Base-by-base conservation (phyloP, 2,888 invertebrate species). In the Fragum fragum region DNA sequence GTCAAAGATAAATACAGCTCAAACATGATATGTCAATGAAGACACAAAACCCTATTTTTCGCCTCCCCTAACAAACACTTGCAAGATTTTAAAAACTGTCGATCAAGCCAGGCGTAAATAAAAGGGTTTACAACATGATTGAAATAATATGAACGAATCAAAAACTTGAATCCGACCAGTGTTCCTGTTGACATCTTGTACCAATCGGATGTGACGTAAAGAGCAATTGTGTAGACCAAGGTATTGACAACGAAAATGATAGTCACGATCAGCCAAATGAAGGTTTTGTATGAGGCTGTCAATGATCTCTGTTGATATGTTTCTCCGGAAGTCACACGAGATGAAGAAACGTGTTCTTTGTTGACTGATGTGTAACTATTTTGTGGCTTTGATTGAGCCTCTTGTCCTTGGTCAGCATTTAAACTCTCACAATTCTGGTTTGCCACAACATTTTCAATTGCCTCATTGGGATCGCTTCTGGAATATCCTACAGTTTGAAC, bases 181-280 rank as follows among this genome's bases (percentile, higher is more conserved):
- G 28, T 57, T 28, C 9, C 16, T 23, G 80, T 68, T 1, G 61
- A 47, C 39, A 83, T 39, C n/a, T 7, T 26, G 11, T 61, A 57
- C 18, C 66, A 68, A 1, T 75, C 72, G 29, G 73, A 68, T 6
- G 69, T 69, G 28, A 69, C 21, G n/a, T 78, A 78, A 0, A 63
- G 69, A 21, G 80, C 39, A 36, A 73, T 75, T 16, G 77, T 59
- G 23, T 83, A 55, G 11, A 83, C n/a, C 2, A 80, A 23, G 36
- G 70, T 77, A 0, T 80, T 83, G 1, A 74, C 14, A 16, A 83
- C 47, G 47, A 83, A 83, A 7, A 83, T 47, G 18, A 80, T 14
- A 42, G 83, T 83, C 55, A 83, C 32, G 14, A 83, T 68, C 57
- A 83, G 71, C 83, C 83, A 83, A 72, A 83, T 83, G 28, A 78